phyloP scores from a whole-genome alignment of 2,888 invertebrate species.

The Lacanobia oleracea region DNA sequence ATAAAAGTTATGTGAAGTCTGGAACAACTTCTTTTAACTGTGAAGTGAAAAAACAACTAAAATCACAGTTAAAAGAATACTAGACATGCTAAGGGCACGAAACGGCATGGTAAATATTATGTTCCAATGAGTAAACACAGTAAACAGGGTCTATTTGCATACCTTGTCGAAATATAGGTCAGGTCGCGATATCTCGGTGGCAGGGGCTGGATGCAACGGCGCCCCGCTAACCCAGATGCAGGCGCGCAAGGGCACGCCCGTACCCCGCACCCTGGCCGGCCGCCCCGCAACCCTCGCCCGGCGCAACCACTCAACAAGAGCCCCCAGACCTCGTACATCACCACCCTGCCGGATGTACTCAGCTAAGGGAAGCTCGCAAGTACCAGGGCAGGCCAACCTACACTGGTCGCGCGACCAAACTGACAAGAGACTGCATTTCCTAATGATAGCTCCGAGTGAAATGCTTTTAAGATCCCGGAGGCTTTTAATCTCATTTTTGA shows the following conservation, averaged over 20 bases:
- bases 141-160: slow-evolving; percentile 74
- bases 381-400: slow-evolving; percentile 40
- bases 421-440: slow-evolving; percentile 66
- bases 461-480: slow-evolving; percentile 56
- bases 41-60: not conserved
- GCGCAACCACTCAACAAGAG: slow-evolving; percentile 60
- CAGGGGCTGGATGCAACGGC: slow-evolving; percentile 78
- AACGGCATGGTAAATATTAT: slow-evolving; percentile 42
- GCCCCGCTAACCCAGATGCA: slow-evolving; percentile 85
- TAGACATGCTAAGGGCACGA: not conserved
- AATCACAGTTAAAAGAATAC: not conserved
- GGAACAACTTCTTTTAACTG: not conserved
- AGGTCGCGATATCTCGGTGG: slow-evolving; percentile 76
- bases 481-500: slow-evolving; percentile 50
- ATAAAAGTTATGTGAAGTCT: not conserved
- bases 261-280: slow-evolving; percentile 61
- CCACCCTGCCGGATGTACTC: slow-evolving; percentile 34
- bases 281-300: slow-evolving; percentile 60
- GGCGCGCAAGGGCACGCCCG: slow-evolving; percentile 76
- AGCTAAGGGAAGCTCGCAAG: slow-evolving; percentile 25
- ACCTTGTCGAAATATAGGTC: slow-evolving; percentile 81
- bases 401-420: slow-evolving; percentile 42
- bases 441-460: slow-evolving; percentile 63
- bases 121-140: slow-evolving; percentile 67
- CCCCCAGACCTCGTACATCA: slow-evolving; percentile 60